Evolutionary conservation across 2,888 invertebrate genomes (phyloP).

Genomic region (Cheiracanthium punctorium): DNA sequence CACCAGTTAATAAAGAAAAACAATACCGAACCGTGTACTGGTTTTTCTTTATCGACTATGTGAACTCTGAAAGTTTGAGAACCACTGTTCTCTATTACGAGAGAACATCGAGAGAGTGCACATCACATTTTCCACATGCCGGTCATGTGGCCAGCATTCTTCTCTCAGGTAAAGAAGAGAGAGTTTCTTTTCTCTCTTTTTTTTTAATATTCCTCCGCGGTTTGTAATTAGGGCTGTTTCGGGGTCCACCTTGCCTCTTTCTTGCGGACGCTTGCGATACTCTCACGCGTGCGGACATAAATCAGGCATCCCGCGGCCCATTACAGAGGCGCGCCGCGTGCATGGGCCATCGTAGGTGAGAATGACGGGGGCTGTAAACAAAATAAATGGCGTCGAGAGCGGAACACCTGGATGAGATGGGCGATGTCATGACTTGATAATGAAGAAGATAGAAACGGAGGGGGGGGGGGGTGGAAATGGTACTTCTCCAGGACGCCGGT

Average conservation of each 20-base stretch:
- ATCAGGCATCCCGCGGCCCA: constrained; percentile 48
- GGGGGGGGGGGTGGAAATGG: too few relatives aligned
- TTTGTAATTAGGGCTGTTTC: constrained; percentile 69
- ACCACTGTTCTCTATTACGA: too few relatives aligned
- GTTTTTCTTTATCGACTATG: too few relatives aligned
- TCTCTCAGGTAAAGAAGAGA: constrained; percentile 40
- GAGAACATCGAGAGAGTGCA: too few relatives aligned
- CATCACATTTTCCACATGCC: constrained; percentile 30
- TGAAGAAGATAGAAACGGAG: too few relatives aligned
- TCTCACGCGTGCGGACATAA: constrained; percentile 48
- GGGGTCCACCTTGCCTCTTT: constrained; percentile 61
- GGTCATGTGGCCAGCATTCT: constrained; percentile 47
- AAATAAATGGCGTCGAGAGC: constrained; percentile 2
- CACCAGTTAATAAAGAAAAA: too few relatives aligned
- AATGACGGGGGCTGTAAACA: constrained; percentile 26
- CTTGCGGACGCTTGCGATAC: constrained; percentile 32
- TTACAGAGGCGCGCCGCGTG: constrained; percentile 60
- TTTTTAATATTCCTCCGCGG: constrained; percentile 28
- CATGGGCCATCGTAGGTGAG: neutral
- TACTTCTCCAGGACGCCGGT: too few relatives aligned
- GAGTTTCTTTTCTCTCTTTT: neutral
- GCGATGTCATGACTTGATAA: too few relatives aligned
- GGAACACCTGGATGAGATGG: too few relatives aligned
- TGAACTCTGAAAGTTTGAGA: too few relatives aligned
- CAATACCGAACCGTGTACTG: too few relatives aligned